phyloP scores from a whole-genome alignment of 2,888 invertebrate genomes.

The Pseudococcus longispinus region DNA sequence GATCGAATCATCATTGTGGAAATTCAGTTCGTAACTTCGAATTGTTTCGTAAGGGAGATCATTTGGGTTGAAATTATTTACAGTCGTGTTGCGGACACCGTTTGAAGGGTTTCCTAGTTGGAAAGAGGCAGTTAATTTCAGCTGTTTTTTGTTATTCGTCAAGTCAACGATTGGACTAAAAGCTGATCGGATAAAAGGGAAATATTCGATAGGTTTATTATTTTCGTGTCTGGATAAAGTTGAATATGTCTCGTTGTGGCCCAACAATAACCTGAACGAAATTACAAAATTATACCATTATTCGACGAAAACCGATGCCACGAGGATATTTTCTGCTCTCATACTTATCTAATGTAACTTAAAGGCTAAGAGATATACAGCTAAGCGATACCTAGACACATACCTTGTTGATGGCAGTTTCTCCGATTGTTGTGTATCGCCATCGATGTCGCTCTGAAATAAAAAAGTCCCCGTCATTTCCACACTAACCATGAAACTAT shows the following conservation, averaged over 20 bases:
- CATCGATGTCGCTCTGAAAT: constrained; percentile 48
- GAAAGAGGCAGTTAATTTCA: constrained; percentile 45
- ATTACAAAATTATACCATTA: constrained; percentile 36
- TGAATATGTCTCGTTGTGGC: constrained; percentile 25
- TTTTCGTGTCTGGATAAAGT: constrained; percentile 37
- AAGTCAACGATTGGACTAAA: constrained; percentile 45
- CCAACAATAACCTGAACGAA: constrained; percentile 53
- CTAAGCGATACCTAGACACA: background rate
- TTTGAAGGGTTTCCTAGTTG: constrained; percentile 9
- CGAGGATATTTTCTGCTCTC: background rate
- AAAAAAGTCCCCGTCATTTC: background rate
- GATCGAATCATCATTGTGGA: constrained; percentile 24
- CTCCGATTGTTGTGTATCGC: constrained; percentile 51
- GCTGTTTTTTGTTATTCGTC: constrained; percentile 29
- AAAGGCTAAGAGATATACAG: background rate
- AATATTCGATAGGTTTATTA: constrained; percentile 46
- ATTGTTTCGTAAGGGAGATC: constrained; percentile 29
- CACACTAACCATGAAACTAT: too few species aligned
- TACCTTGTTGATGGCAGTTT: constrained; percentile 52
- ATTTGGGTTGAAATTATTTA: background rate
- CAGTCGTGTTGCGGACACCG: constrained; percentile 2
- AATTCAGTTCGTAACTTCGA: constrained; percentile 44
- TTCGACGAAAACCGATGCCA: background rate
- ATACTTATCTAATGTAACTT: background rate
- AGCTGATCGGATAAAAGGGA: constrained; percentile 40